Evolutionary conservation across 1,140 invertebrate genomes (phyloP), one percentile per base, ranked within the genome.

Genomic region (Drosophila truncata): DNA sequence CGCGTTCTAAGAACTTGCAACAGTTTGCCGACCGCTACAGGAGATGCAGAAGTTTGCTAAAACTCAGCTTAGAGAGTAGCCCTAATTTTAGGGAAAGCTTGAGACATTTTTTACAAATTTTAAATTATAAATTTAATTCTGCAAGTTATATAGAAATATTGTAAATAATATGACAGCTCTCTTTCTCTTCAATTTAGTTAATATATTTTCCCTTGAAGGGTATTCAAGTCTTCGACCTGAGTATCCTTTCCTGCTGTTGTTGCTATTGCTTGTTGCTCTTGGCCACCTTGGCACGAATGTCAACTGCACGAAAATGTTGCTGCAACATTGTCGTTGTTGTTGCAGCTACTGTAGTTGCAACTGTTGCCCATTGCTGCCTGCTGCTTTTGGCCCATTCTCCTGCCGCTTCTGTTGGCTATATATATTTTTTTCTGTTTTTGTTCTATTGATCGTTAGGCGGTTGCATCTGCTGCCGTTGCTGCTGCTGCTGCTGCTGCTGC

Each of bases 381-480:
- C 80, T 82, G 63, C 66, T 82, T 58, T 75, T 54, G 66, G 66
- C 20, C 73, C 62, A 80, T 78, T 64, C 72, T 67, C 61, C 70
- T 76, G 57, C 82, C 63, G 74, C 64, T 78, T 78, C 75, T 78
- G 74, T 78, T 50, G 49, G 49, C 27, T 18, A 18, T 31, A 11
- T 37, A 20, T 18, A 3, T 33, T 52, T 18, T 33, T 33, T 54
- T 35, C 7, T 23, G 31, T 82, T 84, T 73, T 78, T 88, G 84
- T 87, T 88, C 83, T 87, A 87, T 87, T 87, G 83, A 88, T 87
- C 83, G 83, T 87, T 87, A 88, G 83, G 84, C 80, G 75, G 82
- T 59, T 73, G 82, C 75, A 80, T 86, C 62, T 70, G 52, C 62
- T 61, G 57, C 16, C 59, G 35, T 46, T 69, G 63, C 49, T 52